Evolutionary conservation across 2,797 vertebrate species (phyloP).

Genomic region (Micromesistius poutassou): DNA sequence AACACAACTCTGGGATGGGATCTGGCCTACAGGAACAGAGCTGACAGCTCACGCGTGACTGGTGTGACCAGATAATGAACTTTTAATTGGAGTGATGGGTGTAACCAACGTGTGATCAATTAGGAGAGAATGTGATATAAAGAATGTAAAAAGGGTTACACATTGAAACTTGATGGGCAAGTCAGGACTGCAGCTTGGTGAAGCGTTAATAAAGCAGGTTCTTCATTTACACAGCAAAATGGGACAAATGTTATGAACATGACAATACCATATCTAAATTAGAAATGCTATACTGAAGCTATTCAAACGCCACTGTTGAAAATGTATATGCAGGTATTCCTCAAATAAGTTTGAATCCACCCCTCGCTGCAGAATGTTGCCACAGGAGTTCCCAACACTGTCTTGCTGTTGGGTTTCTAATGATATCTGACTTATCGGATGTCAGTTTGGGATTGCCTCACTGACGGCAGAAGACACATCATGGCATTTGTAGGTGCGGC

Average conservation of each 20-base stretch:
- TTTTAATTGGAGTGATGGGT: background rate
- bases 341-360: constrained; percentile 2
- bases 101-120: background rate
- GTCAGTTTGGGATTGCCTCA: background rate
- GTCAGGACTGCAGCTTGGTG: too few species aligned
- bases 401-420: background rate
- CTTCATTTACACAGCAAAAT: background rate
- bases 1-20: background rate
- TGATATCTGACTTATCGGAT: too few species aligned
- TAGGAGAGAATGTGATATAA: background rate
- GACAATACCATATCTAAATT: constrained; percentile 1
- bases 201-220: too few species aligned
- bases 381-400: background rate
- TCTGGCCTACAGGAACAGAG: background rate
- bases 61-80: background rate
- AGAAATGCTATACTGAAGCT: background rate
- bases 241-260: background rate
- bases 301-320: background rate
- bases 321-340: background rate
- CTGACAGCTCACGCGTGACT: background rate
- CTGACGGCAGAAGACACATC: too few species aligned
- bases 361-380: background rate
- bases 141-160: too few species aligned
- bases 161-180: too few species aligned
- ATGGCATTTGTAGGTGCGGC: too few species aligned